Evolutionary conservation across 2,797 vertebrate genomes (phyloP).

Genomic region (Esox masquinongy): DNA sequence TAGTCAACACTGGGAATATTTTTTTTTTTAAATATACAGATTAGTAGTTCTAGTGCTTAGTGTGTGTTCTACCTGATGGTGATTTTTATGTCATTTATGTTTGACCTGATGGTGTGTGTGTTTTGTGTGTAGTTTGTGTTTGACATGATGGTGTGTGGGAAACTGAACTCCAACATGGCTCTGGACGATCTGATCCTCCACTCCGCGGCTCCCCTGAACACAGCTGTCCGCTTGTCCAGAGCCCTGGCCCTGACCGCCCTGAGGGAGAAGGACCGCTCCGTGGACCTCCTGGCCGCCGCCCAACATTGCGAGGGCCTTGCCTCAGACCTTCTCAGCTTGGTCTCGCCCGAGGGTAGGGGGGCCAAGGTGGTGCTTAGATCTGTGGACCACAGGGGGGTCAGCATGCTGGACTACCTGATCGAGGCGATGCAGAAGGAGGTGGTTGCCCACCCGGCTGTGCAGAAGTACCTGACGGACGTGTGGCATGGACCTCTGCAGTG

Average conservation of each 20-base stretch:
- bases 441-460: conserved; percentile 62
- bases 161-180: conserved; percentile 53
- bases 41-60: too few species aligned
- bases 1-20: neutral
- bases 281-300: conserved; percentile 58
- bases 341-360: conserved; percentile 41
- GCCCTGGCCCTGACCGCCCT: conserved; percentile 55
- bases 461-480: conserved; percentile 65
- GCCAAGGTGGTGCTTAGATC: conserved; percentile 52
- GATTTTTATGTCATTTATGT: too few species aligned
- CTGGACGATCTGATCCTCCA: conserved; percentile 62
- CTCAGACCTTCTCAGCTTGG: conserved; percentile 58
- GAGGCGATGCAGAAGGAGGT: conserved; percentile 61
- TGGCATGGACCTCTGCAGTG: conserved; percentile 60
- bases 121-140: conserved; percentile 52
- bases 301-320: conserved; percentile 61
- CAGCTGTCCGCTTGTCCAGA: conserved; percentile 61
- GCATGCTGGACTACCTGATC: conserved; percentile 61
- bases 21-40: too few species aligned
- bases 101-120: too few species aligned
- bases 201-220: conserved; percentile 58
- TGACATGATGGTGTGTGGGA: conserved; percentile 68
- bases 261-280: conserved; percentile 57
- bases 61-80: too few species aligned
- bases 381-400: conserved; percentile 53